These are phyloP conservation scores for Dexiosoma caninum DNA, from an alignment of 2,888 invertebrate genomes.

Conservation along the genomic window DNA sequence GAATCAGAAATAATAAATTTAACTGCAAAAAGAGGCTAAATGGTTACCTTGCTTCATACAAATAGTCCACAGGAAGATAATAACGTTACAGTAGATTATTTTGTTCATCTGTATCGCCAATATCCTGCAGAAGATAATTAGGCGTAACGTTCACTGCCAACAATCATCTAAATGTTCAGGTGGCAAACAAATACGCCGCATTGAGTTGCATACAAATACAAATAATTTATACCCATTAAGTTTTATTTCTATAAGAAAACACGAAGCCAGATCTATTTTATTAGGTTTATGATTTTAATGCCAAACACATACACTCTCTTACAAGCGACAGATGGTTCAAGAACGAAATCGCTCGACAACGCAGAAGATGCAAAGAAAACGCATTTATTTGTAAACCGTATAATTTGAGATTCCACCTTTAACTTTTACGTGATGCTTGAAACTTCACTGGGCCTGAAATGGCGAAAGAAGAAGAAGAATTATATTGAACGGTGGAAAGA, in stretches of 20 bases:
- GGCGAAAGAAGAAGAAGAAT: not conserved
- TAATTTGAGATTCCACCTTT: conserved; percentile 50
- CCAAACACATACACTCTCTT: conserved; percentile 4
- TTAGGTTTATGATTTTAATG: conserved; percentile 29
- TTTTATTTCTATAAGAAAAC: conserved; percentile 6
- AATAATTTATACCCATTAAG: not conserved
- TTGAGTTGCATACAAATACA: not conserved
- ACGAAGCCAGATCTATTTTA: conserved; percentile 11
- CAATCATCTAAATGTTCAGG: too few species aligned
- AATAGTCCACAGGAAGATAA: too few species aligned
- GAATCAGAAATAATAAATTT: too few species aligned
- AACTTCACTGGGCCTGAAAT: conserved; percentile 23
- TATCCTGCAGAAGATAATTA: too few species aligned
- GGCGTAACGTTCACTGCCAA: too few species aligned
- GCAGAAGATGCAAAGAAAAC: conserved; percentile 23
- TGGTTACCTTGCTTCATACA: too few species aligned
- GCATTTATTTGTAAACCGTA: conserved; percentile 29
- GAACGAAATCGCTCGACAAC: conserved; percentile 20
- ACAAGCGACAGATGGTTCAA: conserved; percentile 1
- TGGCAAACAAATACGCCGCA: not conserved
- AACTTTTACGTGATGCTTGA: conserved; percentile 54
- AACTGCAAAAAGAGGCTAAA: too few species aligned
- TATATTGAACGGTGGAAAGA: conserved; percentile 5
- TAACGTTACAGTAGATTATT: too few species aligned
- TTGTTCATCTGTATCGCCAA: too few species aligned